A percentile compares a stretch with the other conserved stretches of the same genome.
Conservation (phyloP, 2,113 vertebrate species). For the Dicrurus megarhynchus region DNA sequence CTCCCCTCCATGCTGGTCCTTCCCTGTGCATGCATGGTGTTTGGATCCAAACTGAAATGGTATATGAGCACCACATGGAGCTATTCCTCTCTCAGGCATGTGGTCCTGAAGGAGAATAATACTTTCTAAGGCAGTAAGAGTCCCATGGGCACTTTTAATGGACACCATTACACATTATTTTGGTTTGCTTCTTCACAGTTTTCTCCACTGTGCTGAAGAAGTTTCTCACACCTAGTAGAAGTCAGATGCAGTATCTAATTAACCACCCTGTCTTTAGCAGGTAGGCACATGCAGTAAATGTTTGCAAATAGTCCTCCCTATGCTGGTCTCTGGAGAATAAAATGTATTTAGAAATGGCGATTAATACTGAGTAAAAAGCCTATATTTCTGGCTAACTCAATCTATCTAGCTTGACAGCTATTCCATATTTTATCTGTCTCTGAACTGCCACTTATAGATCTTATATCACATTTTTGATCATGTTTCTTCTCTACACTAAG, state of each 20-base stretch:
- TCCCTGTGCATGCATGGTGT: fast-evolving
- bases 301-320: background rate
- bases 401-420: background rate
- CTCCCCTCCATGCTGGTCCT: background rate
- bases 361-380: background rate
- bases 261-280: background rate
- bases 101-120: background rate
- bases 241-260: background rate
- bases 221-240: background rate
- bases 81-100: fast-evolving
- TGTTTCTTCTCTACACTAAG: background rate
- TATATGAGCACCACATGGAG: background rate
- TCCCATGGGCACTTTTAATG: background rate
- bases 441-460: background rate
- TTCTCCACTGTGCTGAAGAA: background rate
- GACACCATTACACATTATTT: background rate
- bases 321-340: background rate
- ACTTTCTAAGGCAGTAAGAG: background rate
- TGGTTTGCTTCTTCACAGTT: background rate
- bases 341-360: background rate
- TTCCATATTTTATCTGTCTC: background rate
- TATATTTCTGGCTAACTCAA: background rate
- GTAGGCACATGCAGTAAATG: background rate
- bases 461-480: background rate
- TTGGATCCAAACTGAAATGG: background rate